phyloP scores from a whole-genome alignment of 2,797 vertebrate species.

The Gallinago stenura region DNA sequence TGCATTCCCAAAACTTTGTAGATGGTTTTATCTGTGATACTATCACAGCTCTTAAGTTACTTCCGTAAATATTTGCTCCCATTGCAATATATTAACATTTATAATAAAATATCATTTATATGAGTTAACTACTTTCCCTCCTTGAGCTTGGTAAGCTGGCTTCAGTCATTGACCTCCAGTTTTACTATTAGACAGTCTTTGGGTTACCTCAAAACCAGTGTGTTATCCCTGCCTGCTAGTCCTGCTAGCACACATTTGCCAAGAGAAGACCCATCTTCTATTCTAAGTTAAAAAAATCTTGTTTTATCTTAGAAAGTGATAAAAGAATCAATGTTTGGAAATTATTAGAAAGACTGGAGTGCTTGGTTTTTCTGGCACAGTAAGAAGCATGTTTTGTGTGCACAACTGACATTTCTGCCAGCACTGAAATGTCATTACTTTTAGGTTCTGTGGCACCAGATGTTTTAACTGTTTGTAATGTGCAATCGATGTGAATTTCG shows the following conservation, averaged over 20 bases:
- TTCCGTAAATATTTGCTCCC: background rate
- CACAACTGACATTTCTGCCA: background rate
- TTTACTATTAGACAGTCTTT: background rate
- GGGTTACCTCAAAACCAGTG: background rate
- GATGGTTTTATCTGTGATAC: background rate
- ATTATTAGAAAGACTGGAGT: background rate
- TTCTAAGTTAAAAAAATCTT: background rate
- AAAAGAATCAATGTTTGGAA: background rate
- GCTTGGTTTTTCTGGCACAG: background rate
- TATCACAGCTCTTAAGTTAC: background rate
- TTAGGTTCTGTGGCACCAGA: background rate
- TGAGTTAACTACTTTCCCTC: background rate
- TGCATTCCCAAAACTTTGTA: background rate
- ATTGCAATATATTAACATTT: background rate
- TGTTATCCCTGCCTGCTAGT: background rate
- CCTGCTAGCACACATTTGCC: accelerated
- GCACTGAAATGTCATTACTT: background rate
- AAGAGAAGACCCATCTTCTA: background rate
- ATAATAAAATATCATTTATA: background rate
- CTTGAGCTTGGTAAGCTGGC: background rate
- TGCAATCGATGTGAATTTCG: background rate
- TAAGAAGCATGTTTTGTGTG: background rate
- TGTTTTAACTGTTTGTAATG: background rate
- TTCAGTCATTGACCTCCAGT: background rate
- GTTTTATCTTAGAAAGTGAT: background rate